Base-by-base conservation (phyloP, 2,888 invertebrate genomes). In the Anticlea derivata region DNA sequence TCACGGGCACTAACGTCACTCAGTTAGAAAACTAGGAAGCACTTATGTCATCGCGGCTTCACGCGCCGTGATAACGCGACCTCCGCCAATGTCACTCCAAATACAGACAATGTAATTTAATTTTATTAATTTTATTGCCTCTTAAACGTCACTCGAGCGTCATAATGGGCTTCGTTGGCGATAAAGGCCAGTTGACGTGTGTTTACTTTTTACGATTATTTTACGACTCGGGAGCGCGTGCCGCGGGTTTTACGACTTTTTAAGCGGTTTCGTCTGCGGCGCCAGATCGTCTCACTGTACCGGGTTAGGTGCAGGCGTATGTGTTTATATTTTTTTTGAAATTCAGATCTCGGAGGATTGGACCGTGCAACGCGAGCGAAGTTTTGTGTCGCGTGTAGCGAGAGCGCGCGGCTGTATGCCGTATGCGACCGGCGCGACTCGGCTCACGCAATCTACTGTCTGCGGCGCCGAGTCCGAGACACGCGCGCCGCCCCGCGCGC, bases 401-500 rank as follows among this genome's bases (percentile, higher is more conserved):
- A 73, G 80, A 76, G 81, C 78, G 74, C 78, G 79, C 82, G 79
- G 77, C 70, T 75, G 63, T 71, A 61, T 68, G 78, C 76, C 77
- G 78, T 73, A 69, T 73, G 78, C 88, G 86, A 84, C 86, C 92
- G 90, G 86, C 92, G 92, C 86, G 84, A 92, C 92, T 92, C 92
- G 92, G 92, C 92, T 92, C 92, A 92, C 92, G 92, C 93, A 92
- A 87, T 92, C 92, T 92, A 92, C 93, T 93, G 92, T 72, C 71
- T 91, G 68, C 49, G 75, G 77, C 92, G 88, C 89, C 89, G 84
- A 80, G 83, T 87, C 81, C 81, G 83, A 54, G 61, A 80, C 90
- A 89, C 91, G 91, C 92, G 92, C 92, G 92, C 92, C 92, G 91
- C 92, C 91, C 89, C 87, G 88, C 92, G 86, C 80, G 83, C 65